Conservation (phyloP, 2,888 invertebrate species). For the Dolomedes plantarius region DNA sequence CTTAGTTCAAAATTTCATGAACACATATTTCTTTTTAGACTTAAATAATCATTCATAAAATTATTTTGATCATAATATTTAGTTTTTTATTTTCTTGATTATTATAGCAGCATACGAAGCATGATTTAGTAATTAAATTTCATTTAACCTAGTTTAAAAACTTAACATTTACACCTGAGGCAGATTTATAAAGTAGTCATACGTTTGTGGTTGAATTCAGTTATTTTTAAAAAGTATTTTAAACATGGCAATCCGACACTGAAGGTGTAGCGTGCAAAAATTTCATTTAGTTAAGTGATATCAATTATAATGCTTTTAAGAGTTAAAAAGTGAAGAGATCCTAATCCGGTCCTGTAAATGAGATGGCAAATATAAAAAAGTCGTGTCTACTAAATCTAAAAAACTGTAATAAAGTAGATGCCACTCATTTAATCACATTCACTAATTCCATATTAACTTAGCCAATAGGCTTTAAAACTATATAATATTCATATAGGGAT, state of each 20-base stretch:
- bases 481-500: slow-evolving; percentile 24
- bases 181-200: too few species aligned
- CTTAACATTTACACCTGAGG: too few species aligned
- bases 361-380: slow-evolving; percentile 21
- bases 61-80: too few species aligned
- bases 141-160: too few species aligned
- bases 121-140: too few species aligned
- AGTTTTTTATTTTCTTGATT: too few species aligned
- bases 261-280: background rate
- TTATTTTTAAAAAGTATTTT: background rate
- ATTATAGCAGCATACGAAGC: too few species aligned
- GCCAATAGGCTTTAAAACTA: slow-evolving; percentile 22
- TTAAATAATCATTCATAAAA: too few species aligned
- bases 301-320: background rate
- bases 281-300: background rate
- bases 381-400: slow-evolving; percentile 10
- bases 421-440: slow-evolving; percentile 30
- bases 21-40: too few species aligned
- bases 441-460: slow-evolving; percentile 11
- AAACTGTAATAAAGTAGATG: slow-evolving; percentile 15
- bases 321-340: background rate
- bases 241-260: slow-evolving; percentile 5
- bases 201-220: too few species aligned
- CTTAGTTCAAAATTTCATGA: too few species aligned
- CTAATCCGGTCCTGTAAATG: slow-evolving; percentile 36